Base-by-base conservation (phyloP, 2,888 invertebrate species). In the Dorcus parallelipipedus region DNA sequence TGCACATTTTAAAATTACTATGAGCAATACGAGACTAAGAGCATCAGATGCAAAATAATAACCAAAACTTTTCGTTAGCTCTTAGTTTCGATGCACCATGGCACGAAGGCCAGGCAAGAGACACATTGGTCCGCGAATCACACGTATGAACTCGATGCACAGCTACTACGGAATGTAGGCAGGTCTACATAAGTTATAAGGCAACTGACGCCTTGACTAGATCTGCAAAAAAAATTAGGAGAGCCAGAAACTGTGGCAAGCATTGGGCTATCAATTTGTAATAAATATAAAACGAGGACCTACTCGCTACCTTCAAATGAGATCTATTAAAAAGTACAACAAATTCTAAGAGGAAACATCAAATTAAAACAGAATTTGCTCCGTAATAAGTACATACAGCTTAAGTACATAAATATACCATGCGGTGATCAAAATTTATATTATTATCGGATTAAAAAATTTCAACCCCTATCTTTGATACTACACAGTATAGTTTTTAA, bases 91-190 rank as follows among this genome's bases (percentile, higher is more conserved):
- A 65, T 71, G 67, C 67, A 68, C 69, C 71, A 66, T 69, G 71
- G 70, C 71, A 70, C 67, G 51, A 52, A 54, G 48, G 55, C 55
- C 54, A 50, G 50, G 71, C 70, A 70, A 71, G 66, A 73, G 73
- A 76, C 74, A 72, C 76, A 73, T 77, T 77, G 77, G 77, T 77
- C 77, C 77, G 72, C 74, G 67, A 76, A 76, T 74, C 75, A 76
- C 75, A 76, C 56, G 49, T 56, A 38, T 48, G 39, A 55, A 42
- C 20, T 38, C 70, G 69, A 73, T 74, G 73, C 73, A 74, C 73
- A 74, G 74, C 74, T 73, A 73, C 70, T 71, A 71, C 70, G 76
- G 76, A 76, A 76, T 76, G 76, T 76, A 70, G 72, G 72, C 73
- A 73, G 72, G 69, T 74, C 72, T 70, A 71, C 71, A 66, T 52